phyloP scores from a whole-genome alignment of 2,888 invertebrate genomes.

The Biston stratarius region DNA sequence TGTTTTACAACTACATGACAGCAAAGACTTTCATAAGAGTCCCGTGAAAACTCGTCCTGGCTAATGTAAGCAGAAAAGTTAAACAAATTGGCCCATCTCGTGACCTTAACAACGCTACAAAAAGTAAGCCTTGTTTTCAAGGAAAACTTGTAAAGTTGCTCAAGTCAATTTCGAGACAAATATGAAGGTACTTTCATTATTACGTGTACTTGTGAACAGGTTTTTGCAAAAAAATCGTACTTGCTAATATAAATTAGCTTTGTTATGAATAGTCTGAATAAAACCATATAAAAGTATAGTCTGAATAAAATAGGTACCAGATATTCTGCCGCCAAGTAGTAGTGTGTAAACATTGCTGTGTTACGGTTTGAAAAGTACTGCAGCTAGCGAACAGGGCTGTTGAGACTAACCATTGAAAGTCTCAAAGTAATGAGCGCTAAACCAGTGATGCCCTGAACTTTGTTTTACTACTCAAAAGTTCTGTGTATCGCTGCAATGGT shows the following conservation, averaged over 20 bases:
- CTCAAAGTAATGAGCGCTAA: too few species aligned
- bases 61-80: conserved; percentile 79
- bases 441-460: too few species aligned
- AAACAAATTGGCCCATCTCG: conserved; percentile 70
- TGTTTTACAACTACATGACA: conserved; percentile 3
- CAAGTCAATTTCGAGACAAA: conserved; percentile 33
- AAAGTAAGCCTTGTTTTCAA: conserved; percentile 35
- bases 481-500: too few species aligned
- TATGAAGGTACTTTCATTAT: conserved; percentile 23
- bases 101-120: conserved; percentile 48
- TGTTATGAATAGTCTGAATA: neutral
- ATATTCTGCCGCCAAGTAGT: too few species aligned
- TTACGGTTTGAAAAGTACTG: too few species aligned
- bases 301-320: too few species aligned
- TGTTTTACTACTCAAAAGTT: too few species aligned
- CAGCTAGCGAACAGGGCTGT: too few species aligned
- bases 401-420: too few species aligned
- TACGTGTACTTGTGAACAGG: neutral
- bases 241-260: neutral
- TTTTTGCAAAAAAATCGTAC: neutral
- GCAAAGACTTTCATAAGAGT: conserved; percentile 67
- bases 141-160: conserved; percentile 31
- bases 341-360: too few species aligned
- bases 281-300: too few species aligned
- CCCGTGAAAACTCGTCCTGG: conserved; percentile 72